Percentiles rank a stretch among this genome's conserved stretches.
phyloP scores from a whole-genome alignment of 2,113 vertebrate genomes.

The Bombycilla garrulus region DNA sequence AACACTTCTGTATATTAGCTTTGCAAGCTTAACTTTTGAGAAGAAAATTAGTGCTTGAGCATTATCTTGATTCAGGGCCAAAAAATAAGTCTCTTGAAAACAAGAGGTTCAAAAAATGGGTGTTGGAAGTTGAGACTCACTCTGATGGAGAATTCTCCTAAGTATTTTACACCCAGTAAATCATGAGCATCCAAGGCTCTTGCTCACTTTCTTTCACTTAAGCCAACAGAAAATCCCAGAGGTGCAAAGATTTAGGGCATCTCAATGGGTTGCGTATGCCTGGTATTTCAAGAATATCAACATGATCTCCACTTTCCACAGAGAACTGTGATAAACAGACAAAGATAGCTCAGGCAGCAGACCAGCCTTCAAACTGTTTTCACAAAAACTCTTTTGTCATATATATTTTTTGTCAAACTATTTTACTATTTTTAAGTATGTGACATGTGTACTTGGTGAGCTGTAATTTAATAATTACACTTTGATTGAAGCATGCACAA shows the following conservation, averaged over 20 bases:
- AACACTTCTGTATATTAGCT: too few species aligned
- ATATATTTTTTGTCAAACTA: neutral
- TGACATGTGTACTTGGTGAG: neutral
- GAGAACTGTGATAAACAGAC: neutral
- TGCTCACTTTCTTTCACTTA: neutral
- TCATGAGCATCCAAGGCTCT: neutral
- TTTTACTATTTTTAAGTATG: neutral
- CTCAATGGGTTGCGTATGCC: neutral
- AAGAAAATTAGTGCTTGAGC: neutral
- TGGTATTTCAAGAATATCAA: neutral
- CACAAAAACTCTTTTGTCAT: neutral
- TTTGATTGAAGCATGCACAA: neutral
- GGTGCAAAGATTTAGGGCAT: neutral
- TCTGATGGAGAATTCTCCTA: neutral
- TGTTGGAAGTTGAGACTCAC: neutral
- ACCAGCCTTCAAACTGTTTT: neutral
- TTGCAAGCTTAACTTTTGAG: too few species aligned
- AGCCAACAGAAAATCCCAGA: neutral
- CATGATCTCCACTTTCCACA: neutral
- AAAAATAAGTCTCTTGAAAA: neutral
- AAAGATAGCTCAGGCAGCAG: neutral
- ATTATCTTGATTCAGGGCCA: neutral
- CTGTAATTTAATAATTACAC: neutral
- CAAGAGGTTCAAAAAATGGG: neutral
- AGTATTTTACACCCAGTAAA: neutral